A percentile compares a stretch with the other conserved stretches of the same genome.
Evolutionary conservation across 2,113 vertebrate species (phyloP).

Genomic region (Cyphomyrus plagiostoma): DNA sequence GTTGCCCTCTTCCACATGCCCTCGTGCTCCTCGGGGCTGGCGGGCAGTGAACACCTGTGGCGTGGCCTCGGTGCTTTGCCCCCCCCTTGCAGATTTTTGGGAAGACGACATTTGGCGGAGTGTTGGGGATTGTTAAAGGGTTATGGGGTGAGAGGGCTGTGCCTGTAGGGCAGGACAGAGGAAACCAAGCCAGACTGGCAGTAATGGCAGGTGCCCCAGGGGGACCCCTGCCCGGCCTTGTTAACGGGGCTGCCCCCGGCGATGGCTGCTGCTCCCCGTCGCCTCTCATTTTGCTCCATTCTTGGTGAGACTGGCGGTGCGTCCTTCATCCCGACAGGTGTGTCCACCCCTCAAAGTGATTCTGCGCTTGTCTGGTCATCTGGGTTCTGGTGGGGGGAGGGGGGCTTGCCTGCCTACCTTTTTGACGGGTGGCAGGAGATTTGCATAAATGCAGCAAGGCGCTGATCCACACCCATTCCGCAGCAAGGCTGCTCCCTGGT

Average conservation of each 20-base stretch:
- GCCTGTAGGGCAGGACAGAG: not conserved
- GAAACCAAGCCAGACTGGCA: slow-evolving; percentile 1
- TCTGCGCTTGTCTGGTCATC: not conserved
- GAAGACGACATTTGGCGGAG: not conserved
- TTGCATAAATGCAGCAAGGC: not conserved
- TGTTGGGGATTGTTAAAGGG: not conserved
- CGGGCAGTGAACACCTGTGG: not conserved
- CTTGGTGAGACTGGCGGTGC: not conserved
- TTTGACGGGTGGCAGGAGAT: not conserved
- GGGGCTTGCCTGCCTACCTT: not conserved
- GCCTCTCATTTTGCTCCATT: not conserved
- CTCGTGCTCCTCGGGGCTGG: not conserved
- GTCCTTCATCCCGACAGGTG: not conserved
- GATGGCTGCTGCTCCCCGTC: not conserved
- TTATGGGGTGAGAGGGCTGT: not conserved
- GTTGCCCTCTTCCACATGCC: not conserved
- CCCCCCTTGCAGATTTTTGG: not conserved
- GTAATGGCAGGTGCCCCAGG: not conserved
- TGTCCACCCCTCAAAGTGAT: not conserved
- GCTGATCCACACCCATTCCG: not conserved
- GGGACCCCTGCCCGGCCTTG: not conserved
- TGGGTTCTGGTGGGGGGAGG: too few relatives aligned
- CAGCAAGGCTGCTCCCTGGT: not conserved
- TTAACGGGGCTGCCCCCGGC: not conserved
- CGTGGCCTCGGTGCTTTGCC: not conserved